Evolutionary conservation across 2,797 vertebrate genomes (phyloP), one percentile per base, ranked within the genome.

Genomic region (Brachyrhaphis roseni): DNA sequence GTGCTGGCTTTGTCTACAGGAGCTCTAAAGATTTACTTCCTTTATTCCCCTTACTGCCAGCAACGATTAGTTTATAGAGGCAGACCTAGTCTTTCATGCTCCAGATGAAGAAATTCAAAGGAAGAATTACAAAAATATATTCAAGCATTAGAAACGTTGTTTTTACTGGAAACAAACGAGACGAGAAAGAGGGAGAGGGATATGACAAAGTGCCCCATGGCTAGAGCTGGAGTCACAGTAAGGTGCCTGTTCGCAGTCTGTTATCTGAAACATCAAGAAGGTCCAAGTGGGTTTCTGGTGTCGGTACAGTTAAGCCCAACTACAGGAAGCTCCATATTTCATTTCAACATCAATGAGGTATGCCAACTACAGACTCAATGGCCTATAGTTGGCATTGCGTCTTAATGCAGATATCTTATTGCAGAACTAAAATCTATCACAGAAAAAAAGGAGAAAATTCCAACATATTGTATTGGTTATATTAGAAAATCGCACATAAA

Each of bases 311-410:
- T 88, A 88, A 88, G 79, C 89, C 89, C 78, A 79, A 84, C 80
- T 86, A 85, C 78, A 84, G 81, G 86, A 85, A 80, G 86, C 80
- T 81, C 91, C 49, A 34, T 47, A 57, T 85, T 81, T 83, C 86
- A 85, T 81, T 79, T 59, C 55, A 31, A 59, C 55, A 28, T 64
- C 72, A 39, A 70, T 82, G 71, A 23, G 78, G 28, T 84, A 84
- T 79, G 88, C 76, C 66, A 53, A 77, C 90, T 84, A 28, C 79
- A 34, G 18, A 11, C 18, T 23, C 8, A 1, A 39, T 68, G 64
- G 36, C 2, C 41, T 43, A 43, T 43, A 43, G 41, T 43, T 11
- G 41, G 41, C 45, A 46, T 46, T 46, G 45, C 4, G 12, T 46
- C 13, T 46, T 46, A 46, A 15, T 15, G 13, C 41, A 43, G 31